A percentile compares a stretch with the other conserved stretches of the same genome.
phyloP scores from a whole-genome alignment of 2,797 vertebrate species.

The Nannoperca obscura region DNA sequence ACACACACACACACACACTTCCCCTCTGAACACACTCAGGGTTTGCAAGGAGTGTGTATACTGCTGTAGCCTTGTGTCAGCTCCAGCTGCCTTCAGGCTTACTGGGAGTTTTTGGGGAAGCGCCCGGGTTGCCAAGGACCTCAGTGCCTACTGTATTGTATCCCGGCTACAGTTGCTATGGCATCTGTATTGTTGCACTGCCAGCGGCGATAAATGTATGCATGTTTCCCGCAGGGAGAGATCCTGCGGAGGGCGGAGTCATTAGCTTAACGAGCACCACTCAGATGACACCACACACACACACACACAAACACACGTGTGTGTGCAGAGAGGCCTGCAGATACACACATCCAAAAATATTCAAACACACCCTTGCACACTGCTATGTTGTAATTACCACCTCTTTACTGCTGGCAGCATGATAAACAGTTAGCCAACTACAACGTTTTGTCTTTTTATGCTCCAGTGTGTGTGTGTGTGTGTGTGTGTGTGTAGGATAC shows the following conservation, averaged over 20 bases:
- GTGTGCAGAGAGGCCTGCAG: not conserved
- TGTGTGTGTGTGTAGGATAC: not conserved
- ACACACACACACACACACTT: slow-evolving; percentile 10
- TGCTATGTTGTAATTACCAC: slow-evolving; percentile 58
- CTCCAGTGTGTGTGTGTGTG: not conserved
- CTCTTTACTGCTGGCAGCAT: slow-evolving; percentile 53
- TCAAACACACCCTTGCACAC: not conserved
- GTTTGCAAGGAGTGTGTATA: not conserved
- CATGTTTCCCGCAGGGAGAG: slow-evolving; percentile 63
- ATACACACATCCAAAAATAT: slow-evolving; percentile 11
- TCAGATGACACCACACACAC: slow-evolving; percentile 18
- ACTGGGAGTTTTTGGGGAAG: slow-evolving; percentile 50
- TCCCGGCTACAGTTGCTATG: slow-evolving; percentile 67
- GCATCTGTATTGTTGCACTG: slow-evolving; percentile 64
- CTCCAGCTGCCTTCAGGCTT: slow-evolving; percentile 64
- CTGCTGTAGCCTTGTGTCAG: slow-evolving; percentile 50
- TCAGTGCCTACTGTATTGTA: slow-evolving; percentile 48
- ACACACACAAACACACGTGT: slow-evolving; percentile 7
- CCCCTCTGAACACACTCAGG: slow-evolving; percentile 3
- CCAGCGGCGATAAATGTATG: slow-evolving; percentile 66
- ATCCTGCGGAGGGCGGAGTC: slow-evolving; percentile 60
- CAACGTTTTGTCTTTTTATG: slow-evolving; percentile 18
- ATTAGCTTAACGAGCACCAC: slow-evolving; percentile 66
- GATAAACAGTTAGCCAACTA: slow-evolving; percentile 25
- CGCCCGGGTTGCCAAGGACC: slow-evolving; percentile 53